Base-by-base conservation (phyloP, 2,888 invertebrate genomes). In the Cerastoderma edule region DNA sequence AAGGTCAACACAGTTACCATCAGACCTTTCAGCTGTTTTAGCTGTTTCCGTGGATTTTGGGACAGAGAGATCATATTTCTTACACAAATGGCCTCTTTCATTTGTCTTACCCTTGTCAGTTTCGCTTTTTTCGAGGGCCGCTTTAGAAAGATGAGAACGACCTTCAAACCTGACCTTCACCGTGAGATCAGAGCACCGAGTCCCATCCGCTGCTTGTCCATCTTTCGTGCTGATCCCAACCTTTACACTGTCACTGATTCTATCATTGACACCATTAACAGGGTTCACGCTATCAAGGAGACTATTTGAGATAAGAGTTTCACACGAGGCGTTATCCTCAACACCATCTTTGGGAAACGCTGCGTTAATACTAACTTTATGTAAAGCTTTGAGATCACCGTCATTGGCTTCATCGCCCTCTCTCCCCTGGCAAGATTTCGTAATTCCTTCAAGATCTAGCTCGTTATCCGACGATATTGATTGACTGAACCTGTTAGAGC, bases 401-500 rank as follows among this genome's bases (percentile, higher is more conserved):
- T 16, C 44, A 44, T 44, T 44, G 44, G 16, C 44, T 44, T 44
- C 13, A 44, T 10, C 10, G 10, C 44, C 16, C 44, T 44, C 44
- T 44, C 16, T 16, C 44, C 10, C 13, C 44, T n/a, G n/a, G n/a
- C n/a, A n/a, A n/a, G n/a, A n/a, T n/a, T n/a, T n/a, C n/a, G n/a
- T n/a, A n/a, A 33, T 4, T 33, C 6, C 19, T 4, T 64, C 63
- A 39, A 32, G 53, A 27, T 46, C 48, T 22, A 67, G 64, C 5
- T 76, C 80, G 60, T 78, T 70, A 27, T 81, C 81, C 1, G 81
- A 81, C n/a, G 81, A 81, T 5, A 81, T 81, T 8, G 81, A 81
- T 63, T 82, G 82, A 70, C 79, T 82, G 39, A 74, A 46, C 63
- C 79, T 53, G 48, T 82, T 79, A 27, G 66, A 67, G 27, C 63